phyloP scores from a whole-genome alignment of 1,140 invertebrate species.

The Paraescarpia echinospica region DNA sequence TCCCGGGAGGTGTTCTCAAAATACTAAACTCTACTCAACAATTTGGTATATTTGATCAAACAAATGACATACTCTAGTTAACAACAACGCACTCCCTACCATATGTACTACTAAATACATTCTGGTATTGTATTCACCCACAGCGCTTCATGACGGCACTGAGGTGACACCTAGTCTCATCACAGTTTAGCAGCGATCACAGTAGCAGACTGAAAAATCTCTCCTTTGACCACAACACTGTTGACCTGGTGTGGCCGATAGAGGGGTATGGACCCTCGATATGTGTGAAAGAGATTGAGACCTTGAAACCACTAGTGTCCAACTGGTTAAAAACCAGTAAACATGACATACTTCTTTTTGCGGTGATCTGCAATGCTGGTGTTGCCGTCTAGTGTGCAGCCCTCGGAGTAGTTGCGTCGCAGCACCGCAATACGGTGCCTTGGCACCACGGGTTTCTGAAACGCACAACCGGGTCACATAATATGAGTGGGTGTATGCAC shows the following conservation, averaged over 20 bases:
- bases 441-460: not conserved
- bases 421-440: conserved; percentile 30
- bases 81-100: not conserved
- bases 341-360: not conserved
- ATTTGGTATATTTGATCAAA: too few relatives aligned
- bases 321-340: not conserved
- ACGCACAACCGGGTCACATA: not conserved
- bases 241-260: too few relatives aligned
- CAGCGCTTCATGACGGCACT: too few relatives aligned
- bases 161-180: not conserved
- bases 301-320: too few relatives aligned
- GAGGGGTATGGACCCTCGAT: too few relatives aligned
- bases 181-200: not conserved
- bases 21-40: too few relatives aligned
- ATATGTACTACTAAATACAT: too few relatives aligned
- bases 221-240: not conserved
- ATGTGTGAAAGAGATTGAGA: too few relatives aligned
- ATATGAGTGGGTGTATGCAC: too few relatives aligned
- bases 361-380: not conserved
- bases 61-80: too few relatives aligned
- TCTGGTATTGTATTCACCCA: too few relatives aligned
- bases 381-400: conserved; percentile 20
- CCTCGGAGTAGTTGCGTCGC: conserved; percentile 26
- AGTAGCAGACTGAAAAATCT: not conserved
- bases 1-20: too few relatives aligned